Percentiles rank a stretch among this genome's conserved stretches.
Conservation (phyloP, 2,113 vertebrate species). For the Brevimyrus niger region DNA sequence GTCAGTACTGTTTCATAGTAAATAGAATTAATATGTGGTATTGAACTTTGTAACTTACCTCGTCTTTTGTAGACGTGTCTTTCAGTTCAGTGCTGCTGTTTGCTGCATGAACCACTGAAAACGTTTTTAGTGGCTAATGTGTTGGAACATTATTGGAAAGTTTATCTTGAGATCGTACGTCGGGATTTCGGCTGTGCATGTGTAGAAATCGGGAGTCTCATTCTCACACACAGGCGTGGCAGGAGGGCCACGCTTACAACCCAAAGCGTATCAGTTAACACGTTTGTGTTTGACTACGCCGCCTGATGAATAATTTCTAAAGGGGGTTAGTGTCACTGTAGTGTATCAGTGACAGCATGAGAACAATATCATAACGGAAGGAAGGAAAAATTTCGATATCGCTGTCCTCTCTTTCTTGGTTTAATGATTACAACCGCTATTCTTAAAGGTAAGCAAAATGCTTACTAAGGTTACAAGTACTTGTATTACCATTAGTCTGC, state of each 20-base stretch:
- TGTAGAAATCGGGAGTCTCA: conserved; percentile 42
- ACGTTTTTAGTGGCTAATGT: background rate
- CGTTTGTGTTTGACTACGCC: conserved; percentile 33
- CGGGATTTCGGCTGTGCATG: conserved; percentile 23
- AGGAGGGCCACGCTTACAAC: conserved; percentile 38
- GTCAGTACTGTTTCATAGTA: background rate
- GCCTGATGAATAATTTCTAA: conserved; percentile 51
- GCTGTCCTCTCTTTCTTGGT: conserved; percentile 16
- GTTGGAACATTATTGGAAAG: background rate
- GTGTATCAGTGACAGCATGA: conserved; percentile 48
- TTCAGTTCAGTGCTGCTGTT: background rate
- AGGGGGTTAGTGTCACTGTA: conserved; percentile 53
- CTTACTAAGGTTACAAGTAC: conserved; percentile 3
- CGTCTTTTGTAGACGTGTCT: background rate
- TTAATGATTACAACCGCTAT: background rate
- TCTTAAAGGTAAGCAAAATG: conserved; percentile 7
- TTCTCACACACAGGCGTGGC: conserved; percentile 45
- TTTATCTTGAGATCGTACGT: conserved; percentile 12
- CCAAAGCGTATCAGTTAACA: conserved; percentile 46
- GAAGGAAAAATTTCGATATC: conserved; percentile 29
- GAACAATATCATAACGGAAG: conserved; percentile 48
- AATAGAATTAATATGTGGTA: background rate
- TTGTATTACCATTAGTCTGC: background rate
- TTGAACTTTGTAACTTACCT: background rate
- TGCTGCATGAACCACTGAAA: background rate